Evolutionary conservation across 2,797 vertebrate genomes (phyloP).

Genomic region (Nasua narica): DNA sequence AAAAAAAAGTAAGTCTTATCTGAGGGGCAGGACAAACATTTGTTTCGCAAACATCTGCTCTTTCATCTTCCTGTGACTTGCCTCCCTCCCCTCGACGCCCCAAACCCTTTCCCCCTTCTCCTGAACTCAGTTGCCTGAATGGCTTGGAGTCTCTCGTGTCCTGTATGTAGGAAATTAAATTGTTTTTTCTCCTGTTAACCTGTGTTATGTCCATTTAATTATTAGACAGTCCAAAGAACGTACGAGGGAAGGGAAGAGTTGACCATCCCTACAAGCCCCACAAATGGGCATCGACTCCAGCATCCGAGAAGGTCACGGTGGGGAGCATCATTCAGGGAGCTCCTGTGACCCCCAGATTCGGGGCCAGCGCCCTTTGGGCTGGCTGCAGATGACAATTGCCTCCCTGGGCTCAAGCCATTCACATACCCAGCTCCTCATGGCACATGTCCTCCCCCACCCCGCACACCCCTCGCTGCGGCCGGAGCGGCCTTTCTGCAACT

Average conservation of each 20-base stretch:
- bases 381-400: rapidly evolving
- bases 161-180: background rate
- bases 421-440: background rate
- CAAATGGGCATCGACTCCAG: background rate
- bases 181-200: background rate
- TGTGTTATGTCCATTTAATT: background rate
- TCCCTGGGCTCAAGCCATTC: rapidly evolving
- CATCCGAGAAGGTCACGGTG: background rate
- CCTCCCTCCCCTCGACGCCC: background rate
- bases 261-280: background rate
- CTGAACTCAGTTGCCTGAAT: background rate
- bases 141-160: background rate
- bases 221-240: background rate
- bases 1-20: background rate
- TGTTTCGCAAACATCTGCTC: background rate
- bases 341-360: background rate
- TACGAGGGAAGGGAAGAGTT: background rate
- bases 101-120: background rate
- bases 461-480: background rate
- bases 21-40: background rate
- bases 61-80: background rate
- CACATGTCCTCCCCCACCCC: background rate
- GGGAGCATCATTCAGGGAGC: background rate
- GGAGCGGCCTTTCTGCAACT: rapidly evolving
- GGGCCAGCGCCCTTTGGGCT: rapidly evolving